A percentile compares a stretch with the other conserved stretches of the same genome.
These are phyloP conservation scores for Polypedilum vanderplanki DNA, from an alignment of 1,140 invertebrate species.

Conservation along the genomic window DNA sequence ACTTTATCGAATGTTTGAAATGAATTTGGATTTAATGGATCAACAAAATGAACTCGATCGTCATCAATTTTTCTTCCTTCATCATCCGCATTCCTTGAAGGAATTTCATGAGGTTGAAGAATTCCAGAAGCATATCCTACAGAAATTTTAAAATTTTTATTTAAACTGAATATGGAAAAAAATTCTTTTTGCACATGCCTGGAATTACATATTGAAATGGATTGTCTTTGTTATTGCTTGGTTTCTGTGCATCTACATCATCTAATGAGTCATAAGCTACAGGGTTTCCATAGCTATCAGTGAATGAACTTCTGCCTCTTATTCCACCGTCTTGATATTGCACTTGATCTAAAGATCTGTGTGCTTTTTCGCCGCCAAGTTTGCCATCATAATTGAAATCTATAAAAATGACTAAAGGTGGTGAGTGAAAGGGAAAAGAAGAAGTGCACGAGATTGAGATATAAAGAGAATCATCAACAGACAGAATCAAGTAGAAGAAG, in stretches of 20 bases:
- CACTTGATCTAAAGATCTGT: neutral
- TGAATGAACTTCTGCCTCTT: neutral
- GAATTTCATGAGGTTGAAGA: neutral
- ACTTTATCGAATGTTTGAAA: neutral
- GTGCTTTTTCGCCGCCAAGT: neutral
- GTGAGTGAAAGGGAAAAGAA: neutral
- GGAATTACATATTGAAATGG: conserved; percentile 11
- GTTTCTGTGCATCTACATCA: neutral
- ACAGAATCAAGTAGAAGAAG: neutral
- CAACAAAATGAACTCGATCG: conserved; percentile 16
- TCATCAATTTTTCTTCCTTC: neutral
- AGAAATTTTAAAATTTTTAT: too few species aligned
- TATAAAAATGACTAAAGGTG: neutral
- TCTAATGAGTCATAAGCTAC: conserved; percentile 9
- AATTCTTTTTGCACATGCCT: neutral
- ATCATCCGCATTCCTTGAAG: neutral
- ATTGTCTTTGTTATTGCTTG: neutral
- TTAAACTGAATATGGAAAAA: too few species aligned
- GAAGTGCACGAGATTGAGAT: too few species aligned
- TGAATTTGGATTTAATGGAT: conserved; percentile 3
- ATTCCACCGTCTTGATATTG: neutral
- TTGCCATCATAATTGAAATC: conserved; percentile 17
- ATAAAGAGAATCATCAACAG: neutral
- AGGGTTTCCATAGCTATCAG: conserved; percentile 3
- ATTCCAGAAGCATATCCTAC: neutral